Base-by-base conservation (phyloP, 2,797 vertebrate genomes). In the Eulemur mongoz region DNA sequence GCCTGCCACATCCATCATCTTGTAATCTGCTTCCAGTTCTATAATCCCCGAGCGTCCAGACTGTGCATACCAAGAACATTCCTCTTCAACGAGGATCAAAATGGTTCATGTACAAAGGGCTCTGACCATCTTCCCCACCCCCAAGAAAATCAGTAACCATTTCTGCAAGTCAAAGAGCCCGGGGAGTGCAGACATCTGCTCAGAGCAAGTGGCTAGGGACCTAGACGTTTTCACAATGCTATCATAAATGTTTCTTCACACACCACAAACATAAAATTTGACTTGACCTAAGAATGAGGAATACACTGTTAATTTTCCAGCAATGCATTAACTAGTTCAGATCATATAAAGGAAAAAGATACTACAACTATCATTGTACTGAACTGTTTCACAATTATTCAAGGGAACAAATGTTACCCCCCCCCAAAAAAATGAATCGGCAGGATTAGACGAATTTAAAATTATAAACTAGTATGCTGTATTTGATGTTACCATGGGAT, bases 11-110 rank as follows among this genome's bases (percentile, higher is more conserved):
- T 83, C 80, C 92, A 88, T 93, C 92, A 73, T 57, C 22, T 61
- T 79, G 7, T 61, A 86, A 92, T 91, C 69, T 76, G 94, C 82
- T 79, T 88, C 95, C 59, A 92, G 95, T 17, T 32, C 75, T 27
- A 2, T 65, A 89, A 96, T 89, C 86, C 79, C 85, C 1, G 27
- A 83, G 82, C 0, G 2, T 79, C 59, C 12, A 2, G 63, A 12
- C 48, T 4, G 27, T 7, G n/a, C 78, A 73, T 48, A 67, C 72
- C 92, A 89, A 86, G 94, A 83, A 69, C 92, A 93, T 89, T 93
- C 72, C 38, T 89, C 79, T 40, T 52, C 5, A 0, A 81, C 7
- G 43, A 3, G n/a, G 78, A 82, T 76, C 38, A 75, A 72, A 72
- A 89, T 1, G 10, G 35, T 32, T 76, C 65, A 13, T 0, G 38